Evolutionary conservation across 2,888 invertebrate species (phyloP).

Genomic region (Heterodera filipjevi): DNA sequence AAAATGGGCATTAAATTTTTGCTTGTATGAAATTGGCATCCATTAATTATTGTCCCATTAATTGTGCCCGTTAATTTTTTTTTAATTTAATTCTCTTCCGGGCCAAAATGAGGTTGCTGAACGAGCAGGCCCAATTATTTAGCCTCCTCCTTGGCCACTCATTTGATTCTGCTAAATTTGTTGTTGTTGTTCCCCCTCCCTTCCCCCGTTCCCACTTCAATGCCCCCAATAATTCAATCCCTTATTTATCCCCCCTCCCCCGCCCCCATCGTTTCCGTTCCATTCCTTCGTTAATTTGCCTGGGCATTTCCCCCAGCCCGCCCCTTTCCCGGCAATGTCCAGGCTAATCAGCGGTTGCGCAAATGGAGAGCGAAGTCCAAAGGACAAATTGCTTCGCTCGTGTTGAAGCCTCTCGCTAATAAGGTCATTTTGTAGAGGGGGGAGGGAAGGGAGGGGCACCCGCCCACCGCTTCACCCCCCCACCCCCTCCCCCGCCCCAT

Average conservation of each 20-base stretch:
- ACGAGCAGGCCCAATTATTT: not conserved
- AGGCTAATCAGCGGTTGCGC: constrained; percentile 26
- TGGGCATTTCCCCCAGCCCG: not conserved
- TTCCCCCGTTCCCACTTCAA: not conserved
- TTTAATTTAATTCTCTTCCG: not conserved
- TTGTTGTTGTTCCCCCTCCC: not conserved
- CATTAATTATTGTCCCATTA: too few relatives aligned
- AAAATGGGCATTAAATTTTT: too few relatives aligned
- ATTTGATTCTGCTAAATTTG: constrained; percentile 9
- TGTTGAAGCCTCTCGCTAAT: constrained; percentile 5
- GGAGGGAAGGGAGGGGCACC: not conserved
- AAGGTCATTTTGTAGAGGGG: constrained; percentile 20
- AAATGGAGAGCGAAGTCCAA: constrained; percentile 15
- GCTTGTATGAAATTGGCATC: too few relatives aligned
- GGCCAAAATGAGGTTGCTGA: not conserved
- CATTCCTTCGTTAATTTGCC: constrained; percentile 10
- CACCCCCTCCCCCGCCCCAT: constrained; percentile 1
- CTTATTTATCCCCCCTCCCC: not conserved
- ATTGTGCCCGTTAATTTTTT: too few relatives aligned
- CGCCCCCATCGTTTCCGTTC: constrained; percentile 5
- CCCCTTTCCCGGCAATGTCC: constrained; percentile 10
- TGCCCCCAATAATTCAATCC: constrained; percentile 18
- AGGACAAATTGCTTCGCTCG: constrained; percentile 16
- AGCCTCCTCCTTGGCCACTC: not conserved
- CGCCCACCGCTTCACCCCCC: not conserved